Conservation (phyloP, 2,888 invertebrate species). For the Pseudoips prasinana region DNA sequence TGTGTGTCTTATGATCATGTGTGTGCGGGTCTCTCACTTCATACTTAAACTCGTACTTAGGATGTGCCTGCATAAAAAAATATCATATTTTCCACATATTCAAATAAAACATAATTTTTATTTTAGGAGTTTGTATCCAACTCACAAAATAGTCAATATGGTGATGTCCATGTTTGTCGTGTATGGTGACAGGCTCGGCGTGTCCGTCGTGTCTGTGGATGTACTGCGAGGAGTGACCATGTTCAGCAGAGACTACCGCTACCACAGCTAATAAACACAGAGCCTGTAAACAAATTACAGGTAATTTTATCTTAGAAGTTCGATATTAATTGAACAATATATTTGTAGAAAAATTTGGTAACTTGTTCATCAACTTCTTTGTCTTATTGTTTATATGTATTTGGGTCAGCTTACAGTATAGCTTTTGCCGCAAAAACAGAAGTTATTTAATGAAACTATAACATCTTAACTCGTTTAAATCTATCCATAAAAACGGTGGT, state of each 20-base stretch:
- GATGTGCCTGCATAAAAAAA: conserved; percentile 33
- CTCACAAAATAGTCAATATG: conserved; percentile 28
- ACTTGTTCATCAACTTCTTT: too few relatives aligned
- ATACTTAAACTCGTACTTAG: conserved; percentile 52
- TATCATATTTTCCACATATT: too few relatives aligned
- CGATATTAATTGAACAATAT: too few relatives aligned
- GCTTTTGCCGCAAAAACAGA: too few relatives aligned
- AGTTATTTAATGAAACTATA: too few relatives aligned
- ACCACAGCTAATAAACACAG: conserved; percentile 14
- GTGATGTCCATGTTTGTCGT: conserved; percentile 30
- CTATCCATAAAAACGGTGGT: too few relatives aligned
- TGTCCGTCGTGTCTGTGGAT: conserved; percentile 51
- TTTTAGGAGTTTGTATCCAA: neutral
- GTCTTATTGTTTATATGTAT: too few relatives aligned
- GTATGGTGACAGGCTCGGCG: conserved; percentile 43
- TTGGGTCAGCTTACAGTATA: too few relatives aligned
- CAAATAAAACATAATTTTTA: neutral
- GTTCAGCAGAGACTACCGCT: conserved; percentile 7
- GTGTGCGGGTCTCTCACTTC: conserved; percentile 78
- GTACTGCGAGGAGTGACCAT: conserved; percentile 30
- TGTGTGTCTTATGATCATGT: conserved; percentile 76
- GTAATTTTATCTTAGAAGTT: too few relatives aligned
- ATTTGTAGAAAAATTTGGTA: too few relatives aligned
- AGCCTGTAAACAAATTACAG: conserved; percentile 10
- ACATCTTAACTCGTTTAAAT: too few relatives aligned